phyloP scores from a whole-genome alignment of 2,888 invertebrate species.

The Tetrapedia diversipes region DNA sequence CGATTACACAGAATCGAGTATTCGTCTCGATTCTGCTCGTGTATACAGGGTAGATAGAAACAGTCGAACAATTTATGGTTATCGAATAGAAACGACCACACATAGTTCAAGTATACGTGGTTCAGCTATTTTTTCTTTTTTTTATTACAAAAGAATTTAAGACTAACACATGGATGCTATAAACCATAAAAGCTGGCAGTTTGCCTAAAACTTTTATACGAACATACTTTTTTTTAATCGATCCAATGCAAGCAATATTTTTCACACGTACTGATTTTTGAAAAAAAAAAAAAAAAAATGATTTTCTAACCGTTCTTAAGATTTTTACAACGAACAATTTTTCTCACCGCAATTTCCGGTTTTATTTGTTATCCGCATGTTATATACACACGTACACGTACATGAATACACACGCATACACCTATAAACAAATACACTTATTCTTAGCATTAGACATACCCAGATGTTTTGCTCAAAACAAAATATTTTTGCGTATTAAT shows the following conservation, averaged over 20 bases:
- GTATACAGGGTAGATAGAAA: conserved; percentile 64
- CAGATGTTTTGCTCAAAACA: conserved; percentile 77
- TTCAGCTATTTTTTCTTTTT: background rate
- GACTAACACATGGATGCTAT: background rate
- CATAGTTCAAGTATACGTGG: conserved; percentile 5
- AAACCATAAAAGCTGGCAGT: background rate
- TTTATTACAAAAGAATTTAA: background rate
- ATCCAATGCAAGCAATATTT: background rate
- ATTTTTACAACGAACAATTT: conserved; percentile 45
- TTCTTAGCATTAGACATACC: conserved; percentile 70
- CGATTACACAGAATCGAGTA: conserved; percentile 41
- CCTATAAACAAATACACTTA: no score
- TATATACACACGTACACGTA: conserved; percentile 31
- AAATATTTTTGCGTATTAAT: conserved; percentile 67
- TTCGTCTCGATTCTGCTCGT: conserved; percentile 41
- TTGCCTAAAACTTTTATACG: background rate
- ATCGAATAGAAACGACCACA: conserved; percentile 12
- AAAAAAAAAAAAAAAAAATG: no score
- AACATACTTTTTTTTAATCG: background rate
- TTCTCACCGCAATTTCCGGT: conserved; percentile 42
- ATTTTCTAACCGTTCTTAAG: conserved; percentile 12
- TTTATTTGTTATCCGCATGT: conserved; percentile 56
- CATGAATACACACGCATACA: background rate
- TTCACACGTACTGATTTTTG: background rate
- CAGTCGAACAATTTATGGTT: conserved; percentile 41